Base-by-base conservation (phyloP, 2,888 invertebrate genomes). In the Euplexia lucipara region DNA sequence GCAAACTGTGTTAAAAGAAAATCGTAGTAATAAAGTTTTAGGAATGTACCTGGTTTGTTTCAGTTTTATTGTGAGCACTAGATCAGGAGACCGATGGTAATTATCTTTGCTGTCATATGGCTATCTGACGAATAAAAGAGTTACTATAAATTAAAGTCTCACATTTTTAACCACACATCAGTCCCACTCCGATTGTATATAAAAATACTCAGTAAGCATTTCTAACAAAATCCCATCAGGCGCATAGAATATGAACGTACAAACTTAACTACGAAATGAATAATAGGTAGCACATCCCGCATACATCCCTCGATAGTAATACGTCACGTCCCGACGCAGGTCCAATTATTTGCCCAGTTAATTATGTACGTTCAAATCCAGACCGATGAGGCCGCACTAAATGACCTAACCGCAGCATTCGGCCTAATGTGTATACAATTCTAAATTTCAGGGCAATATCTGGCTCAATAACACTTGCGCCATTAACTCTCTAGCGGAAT, bases 401-500 rank as follows among this genome's bases (percentile, higher is more conserved):
- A 71, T 73, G 78, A 78, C 73, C 78, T 68, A 73, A 87, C 84
- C 83, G 41, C 84, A 81, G 66, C 81, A 78, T 78, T 79, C 59
- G 79, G 68, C 66, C 59, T 79, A 73, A 72, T 75, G 61, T 69
- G 70, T 58, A 72, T 79, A 85, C 76, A 75, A 81, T 86, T 84
- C 83, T 84, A 84, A 85, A 88, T 86, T 84, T 84, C 81, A 75
- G 84, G 82, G 86, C 88, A 91, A 91, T 92, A 92, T 91, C 91
- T 91, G 89, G 89, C 92, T 91, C 92, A 91, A 92, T 93, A 93
- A 91, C 90, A 92, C 90, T 91, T 91, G 91, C 90, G 85, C 90
- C 92, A 92, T 93, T 94, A 91, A 92, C 91, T 91, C 88, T 88
- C 87, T 79, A 86, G 88, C 84, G 86, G 87, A 88, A 90, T 90